These are phyloP conservation scores for Eretmochelys imbricata DNA, from an alignment of 2,113 vertebrate genomes.

Conservation along the genomic window DNA sequence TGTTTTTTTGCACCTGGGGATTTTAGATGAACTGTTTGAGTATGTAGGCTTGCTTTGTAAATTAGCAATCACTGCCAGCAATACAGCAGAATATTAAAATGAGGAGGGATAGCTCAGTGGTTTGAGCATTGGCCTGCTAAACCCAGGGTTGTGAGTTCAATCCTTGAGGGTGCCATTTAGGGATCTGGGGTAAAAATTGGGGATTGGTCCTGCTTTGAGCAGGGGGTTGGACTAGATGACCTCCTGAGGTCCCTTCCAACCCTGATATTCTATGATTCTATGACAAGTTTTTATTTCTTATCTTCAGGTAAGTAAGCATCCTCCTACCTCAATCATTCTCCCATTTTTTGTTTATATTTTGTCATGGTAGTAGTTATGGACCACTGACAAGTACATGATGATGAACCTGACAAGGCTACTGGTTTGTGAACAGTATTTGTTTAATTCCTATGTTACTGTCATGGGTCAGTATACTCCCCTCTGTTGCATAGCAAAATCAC, in stretches of 20 bases:
- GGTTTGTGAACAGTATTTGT: not conserved
- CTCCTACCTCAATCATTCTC: not conserved
- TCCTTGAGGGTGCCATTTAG: no score
- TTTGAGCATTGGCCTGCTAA: no score
- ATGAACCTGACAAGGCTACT: not conserved
- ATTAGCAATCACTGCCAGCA: conserved; percentile 62
- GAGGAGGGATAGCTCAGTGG: no score
- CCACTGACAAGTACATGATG: not conserved
- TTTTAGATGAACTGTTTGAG: conserved; percentile 51
- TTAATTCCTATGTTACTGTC: not conserved
- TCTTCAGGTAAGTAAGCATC: conserved; percentile 6
- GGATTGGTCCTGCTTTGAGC: no score
- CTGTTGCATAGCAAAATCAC: not conserved
- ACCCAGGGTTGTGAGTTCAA: no score
- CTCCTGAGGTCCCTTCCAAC: no score
- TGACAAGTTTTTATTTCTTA: conserved; percentile 27
- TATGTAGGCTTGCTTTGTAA: conserved; percentile 41
- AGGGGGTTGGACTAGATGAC: no score
- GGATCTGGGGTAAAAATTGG: no score
- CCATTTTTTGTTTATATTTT: conserved; percentile 1
- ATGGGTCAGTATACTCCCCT: not conserved
- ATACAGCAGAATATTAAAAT: not conserved
- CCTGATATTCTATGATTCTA: no score
- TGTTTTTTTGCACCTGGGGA: conserved; percentile 1
- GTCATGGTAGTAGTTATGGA: not conserved